phyloP scores from a whole-genome alignment of 2,888 invertebrate species.

The Nebria salina region DNA sequence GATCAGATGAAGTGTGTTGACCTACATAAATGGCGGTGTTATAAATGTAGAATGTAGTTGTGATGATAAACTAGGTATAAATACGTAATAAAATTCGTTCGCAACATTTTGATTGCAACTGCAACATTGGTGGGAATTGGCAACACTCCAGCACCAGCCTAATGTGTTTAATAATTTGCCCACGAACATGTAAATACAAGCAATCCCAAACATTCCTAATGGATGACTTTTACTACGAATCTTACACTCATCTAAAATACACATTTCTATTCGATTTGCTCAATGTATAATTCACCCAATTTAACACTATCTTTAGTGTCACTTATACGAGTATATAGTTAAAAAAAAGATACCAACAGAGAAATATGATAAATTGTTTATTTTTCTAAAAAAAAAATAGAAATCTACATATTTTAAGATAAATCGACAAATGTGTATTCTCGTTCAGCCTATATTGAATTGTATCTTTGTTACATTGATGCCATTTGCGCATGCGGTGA shows the following conservation, averaged over 20 bases:
- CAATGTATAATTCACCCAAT: no score
- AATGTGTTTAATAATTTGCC: slow-evolving; percentile 28
- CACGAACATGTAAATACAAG: background rate
- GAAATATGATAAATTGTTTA: no score
- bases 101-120: slow-evolving; percentile 12
- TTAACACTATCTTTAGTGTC: no score
- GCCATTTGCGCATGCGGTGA: no score
- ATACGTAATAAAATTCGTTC: slow-evolving; percentile 30
- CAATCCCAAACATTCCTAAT: background rate
- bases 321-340: no score
- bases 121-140: slow-evolving; percentile 1
- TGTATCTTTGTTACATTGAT: no score
- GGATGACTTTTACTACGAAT: background rate
- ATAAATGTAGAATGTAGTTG: background rate
- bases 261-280: no score
- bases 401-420: no score
- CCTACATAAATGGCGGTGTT: background rate
- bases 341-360: no score
- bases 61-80: slow-evolving; percentile 26
- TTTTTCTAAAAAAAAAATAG: no score
- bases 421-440: no score
- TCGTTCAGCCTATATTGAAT: no score
- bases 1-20: slow-evolving; percentile 1
- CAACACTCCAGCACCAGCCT: slow-evolving; percentile 7
- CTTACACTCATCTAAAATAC: background rate